Conservation (phyloP, 1,140 invertebrate genomes). For the Pseudomyrmex cubaensis region DNA sequence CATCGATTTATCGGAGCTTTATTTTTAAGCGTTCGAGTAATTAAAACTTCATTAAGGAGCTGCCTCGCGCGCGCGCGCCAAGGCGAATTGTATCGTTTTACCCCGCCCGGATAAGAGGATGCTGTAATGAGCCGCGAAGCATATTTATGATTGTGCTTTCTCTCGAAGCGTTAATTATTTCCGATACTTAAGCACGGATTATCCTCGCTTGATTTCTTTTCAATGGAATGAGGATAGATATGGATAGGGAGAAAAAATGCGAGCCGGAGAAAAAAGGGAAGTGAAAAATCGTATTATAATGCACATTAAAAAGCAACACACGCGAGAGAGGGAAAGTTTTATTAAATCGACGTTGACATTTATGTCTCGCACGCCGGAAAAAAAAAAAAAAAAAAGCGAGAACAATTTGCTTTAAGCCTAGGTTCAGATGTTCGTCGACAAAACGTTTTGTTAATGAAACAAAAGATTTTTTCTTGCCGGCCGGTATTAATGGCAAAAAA, state of each 20-base stretch:
- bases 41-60: conserved; percentile 54
- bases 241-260: background rate
- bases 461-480: no score
- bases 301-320: background rate
- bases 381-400: no score
- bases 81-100: conserved; percentile 37
- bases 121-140: conserved; percentile 36
- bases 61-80: background rate
- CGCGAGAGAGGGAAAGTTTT: conserved; percentile 1
- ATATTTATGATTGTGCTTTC: conserved; percentile 54
- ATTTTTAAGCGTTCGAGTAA: conserved; percentile 41
- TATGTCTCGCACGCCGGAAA: no score
- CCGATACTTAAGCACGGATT: conserved; percentile 53
- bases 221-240: background rate
- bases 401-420: no score
- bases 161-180: conserved; percentile 56
- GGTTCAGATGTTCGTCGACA: no score
- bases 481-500: no score
- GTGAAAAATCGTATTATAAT: background rate
- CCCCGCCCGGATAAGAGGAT: background rate
- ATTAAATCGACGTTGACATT: background rate
- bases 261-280: background rate
- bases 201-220: conserved; percentile 41
- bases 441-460: no score
- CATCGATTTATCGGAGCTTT: conserved; percentile 23